Evolutionary conservation across 2,888 invertebrate genomes (phyloP).

Genomic region (Tachina fera): DNA sequence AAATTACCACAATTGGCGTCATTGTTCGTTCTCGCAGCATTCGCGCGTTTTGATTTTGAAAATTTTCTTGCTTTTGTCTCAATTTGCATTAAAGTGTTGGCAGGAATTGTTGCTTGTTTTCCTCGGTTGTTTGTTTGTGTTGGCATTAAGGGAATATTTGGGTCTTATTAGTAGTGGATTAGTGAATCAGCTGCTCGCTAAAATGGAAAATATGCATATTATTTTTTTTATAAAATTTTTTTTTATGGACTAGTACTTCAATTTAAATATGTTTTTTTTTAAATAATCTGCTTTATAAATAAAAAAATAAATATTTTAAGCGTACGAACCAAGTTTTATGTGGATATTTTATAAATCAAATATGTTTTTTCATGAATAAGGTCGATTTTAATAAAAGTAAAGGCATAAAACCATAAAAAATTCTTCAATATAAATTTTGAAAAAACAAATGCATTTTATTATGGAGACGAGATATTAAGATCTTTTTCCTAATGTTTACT

Average conservation of each 20-base stretch:
- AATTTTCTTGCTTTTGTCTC: conserved; percentile 8
- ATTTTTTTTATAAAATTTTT: conserved; percentile 61
- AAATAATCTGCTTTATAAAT: too few relatives aligned
- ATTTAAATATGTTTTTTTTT: conserved; percentile 8
- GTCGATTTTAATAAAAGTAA: too few relatives aligned
- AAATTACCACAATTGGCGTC: conserved; percentile 74
- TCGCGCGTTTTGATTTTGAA: conserved; percentile 42
- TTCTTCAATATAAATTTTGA: too few relatives aligned
- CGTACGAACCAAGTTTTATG: too few relatives aligned
- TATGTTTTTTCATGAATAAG: too few relatives aligned
- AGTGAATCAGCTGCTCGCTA: conserved; percentile 65
- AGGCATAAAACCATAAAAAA: too few relatives aligned
- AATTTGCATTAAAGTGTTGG: background rate
- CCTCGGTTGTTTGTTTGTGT: background rate
- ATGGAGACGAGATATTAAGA: too few relatives aligned
- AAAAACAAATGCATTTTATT: too few relatives aligned
- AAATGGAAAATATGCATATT: conserved; percentile 42
- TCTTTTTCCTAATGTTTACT: too few relatives aligned
- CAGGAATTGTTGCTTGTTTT: conserved; percentile 66
- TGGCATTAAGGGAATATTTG: conserved; percentile 30
- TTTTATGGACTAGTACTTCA: conserved; percentile 40
- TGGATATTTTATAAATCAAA: too few relatives aligned
- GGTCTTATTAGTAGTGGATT: conserved; percentile 62
- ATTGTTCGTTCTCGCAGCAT: conserved; percentile 70
- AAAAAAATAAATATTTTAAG: too few relatives aligned